Evolutionary conservation across 2,797 vertebrate genomes (phyloP).

Genomic region (Tiaroga cobitis): DNA sequence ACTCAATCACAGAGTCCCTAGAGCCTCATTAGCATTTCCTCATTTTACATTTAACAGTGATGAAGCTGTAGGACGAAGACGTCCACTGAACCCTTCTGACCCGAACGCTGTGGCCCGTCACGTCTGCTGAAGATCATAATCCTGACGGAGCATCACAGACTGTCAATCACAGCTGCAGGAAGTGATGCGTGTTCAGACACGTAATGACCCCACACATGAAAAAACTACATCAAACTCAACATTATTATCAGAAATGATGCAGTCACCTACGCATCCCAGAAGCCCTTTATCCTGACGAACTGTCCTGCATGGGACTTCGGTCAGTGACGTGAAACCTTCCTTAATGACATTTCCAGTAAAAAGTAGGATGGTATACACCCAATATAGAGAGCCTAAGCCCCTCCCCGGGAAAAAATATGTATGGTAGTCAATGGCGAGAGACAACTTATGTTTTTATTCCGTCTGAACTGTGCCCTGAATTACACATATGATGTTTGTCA

Average conservation of each 20-base stretch:
- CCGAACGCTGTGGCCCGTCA: neutral
- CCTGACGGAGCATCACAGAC: neutral
- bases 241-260: neutral
- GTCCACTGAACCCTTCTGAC: neutral
- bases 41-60: neutral
- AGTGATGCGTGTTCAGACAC: neutral
- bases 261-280: neutral
- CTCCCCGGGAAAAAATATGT: no score
- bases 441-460: no score
- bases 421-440: no score
- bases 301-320: neutral
- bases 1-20: neutral
- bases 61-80: neutral
- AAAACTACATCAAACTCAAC: neutral
- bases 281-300: neutral
- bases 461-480: no score
- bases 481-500: no score
- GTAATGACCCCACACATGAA: neutral
- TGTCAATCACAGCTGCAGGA: neutral
- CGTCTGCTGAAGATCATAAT: neutral
- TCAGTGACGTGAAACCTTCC: neutral
- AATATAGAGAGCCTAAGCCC: no score
- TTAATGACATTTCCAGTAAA: neutral
- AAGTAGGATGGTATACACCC: neutral
- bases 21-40: neutral